Evolutionary conservation across 2,888 invertebrate genomes (phyloP), one percentile per base, ranked within the genome.

Genomic region (Onthophagus sagittarius): DNA sequence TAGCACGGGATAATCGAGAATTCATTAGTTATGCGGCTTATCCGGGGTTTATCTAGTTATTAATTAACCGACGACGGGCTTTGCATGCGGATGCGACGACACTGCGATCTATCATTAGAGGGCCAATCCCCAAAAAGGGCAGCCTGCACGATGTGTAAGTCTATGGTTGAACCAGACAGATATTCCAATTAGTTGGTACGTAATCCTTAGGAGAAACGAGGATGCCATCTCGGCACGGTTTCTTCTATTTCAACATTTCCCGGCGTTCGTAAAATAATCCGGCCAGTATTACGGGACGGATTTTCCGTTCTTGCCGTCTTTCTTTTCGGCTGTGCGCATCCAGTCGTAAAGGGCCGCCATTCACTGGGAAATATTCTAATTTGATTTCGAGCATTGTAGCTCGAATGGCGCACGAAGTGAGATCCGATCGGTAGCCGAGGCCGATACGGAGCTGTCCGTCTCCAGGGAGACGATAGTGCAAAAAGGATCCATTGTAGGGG

Each of bases 11-110:
- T 53, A 53, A 53, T 53, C 39, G 39, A 53, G 39, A 53, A 53
- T 53, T 53, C 39, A 53, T 53, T 53, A 53, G 39, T 53, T 53
- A 53, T 53, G 39, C 39, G 39, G 39, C 39, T 53, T 53, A 53
- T 53, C 63, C 67, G 23, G 67, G 64, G 67, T 23, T 67, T 67
- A 67, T 23, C 67, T 67, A 67, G 67, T 67, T 67, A 67, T 67
- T 67, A 67, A 67, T 67, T 67, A 67, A 67, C 67, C 32, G 23
- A 23, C 31, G 67, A 67, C 32, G 31, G 67, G 67, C 67, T 32
- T 15, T 67, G 67, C 67, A 67, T 67, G 23, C 67, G 67, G 31
- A 67, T 67, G 67, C 32, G 64, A 64, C 13, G 14, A n/a, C 13
- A 23, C 32, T 67, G 31, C 31, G 31, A 32, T 67, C 15, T 31